Conservation (phyloP, 1,140 invertebrate species). For the Pseudomyrmex pallidus region DNA sequence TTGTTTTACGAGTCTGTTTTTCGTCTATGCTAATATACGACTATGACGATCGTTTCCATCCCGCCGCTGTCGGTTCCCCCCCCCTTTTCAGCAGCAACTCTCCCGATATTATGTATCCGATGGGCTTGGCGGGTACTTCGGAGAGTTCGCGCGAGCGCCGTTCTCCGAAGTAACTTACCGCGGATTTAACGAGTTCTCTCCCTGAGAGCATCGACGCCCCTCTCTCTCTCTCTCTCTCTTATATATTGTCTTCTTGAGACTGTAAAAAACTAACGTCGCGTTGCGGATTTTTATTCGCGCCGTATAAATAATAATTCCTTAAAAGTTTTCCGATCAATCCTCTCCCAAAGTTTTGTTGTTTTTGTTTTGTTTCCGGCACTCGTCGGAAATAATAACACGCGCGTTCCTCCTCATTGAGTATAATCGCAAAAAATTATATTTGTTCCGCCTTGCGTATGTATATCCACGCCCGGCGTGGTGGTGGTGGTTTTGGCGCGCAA, state of each 20-base stretch:
- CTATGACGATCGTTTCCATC: constrained; percentile 66
- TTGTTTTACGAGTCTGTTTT: constrained; percentile 76
- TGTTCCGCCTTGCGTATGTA: background rate
- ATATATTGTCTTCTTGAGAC: constrained; percentile 55
- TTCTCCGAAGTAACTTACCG: constrained; percentile 63
- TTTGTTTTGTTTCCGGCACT: no score
- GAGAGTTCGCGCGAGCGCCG: constrained; percentile 58
- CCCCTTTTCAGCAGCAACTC: background rate
- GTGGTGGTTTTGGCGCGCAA: no score
- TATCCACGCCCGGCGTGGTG: background rate
- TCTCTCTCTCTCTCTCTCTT: no score
- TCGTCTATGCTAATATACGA: constrained; percentile 77
- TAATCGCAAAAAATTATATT: background rate
- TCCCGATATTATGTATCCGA: constrained; percentile 26
- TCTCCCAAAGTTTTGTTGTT: no score
- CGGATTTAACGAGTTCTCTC: constrained; percentile 65
- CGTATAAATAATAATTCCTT: constrained; percentile 37
- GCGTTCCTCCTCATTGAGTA: constrained; percentile 16
- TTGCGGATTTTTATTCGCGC: constrained; percentile 20
- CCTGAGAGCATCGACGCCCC: constrained; percentile 45
- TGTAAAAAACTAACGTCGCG: constrained; percentile 60
- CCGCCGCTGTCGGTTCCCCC: background rate
- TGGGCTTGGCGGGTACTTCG: constrained; percentile 59
- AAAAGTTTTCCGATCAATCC: constrained; percentile 24
- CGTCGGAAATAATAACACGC: no score